phyloP scores from a whole-genome alignment of 1,140 invertebrate species.

The Bombyx mandarina region DNA sequence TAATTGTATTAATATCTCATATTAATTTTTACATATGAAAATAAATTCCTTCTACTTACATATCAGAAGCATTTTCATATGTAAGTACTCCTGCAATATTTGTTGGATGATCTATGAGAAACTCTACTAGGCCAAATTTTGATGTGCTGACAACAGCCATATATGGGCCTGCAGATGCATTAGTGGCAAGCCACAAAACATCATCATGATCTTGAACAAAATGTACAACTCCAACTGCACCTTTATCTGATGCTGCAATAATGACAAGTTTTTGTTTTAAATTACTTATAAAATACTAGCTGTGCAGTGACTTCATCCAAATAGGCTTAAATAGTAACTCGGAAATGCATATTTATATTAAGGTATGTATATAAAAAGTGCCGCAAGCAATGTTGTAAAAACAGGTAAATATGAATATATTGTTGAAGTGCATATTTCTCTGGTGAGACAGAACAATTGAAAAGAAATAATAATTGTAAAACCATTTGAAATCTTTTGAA shows the following conservation, averaged over 20 bases:
- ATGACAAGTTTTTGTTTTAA: neutral
- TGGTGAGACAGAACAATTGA: too few species aligned
- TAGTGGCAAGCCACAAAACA: slow-evolving; percentile 79
- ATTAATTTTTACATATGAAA: slow-evolving; percentile 3
- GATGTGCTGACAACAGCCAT: slow-evolving; percentile 77
- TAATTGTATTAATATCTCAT: neutral
- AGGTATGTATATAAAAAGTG: too few species aligned
- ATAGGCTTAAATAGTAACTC: too few species aligned
- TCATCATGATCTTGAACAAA: slow-evolving; percentile 75
- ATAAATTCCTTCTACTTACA: slow-evolving; percentile 26
- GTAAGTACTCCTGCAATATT: slow-evolving; percentile 73
- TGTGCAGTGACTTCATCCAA: too few species aligned
- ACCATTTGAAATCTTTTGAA: too few species aligned
- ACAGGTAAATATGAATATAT: too few species aligned
- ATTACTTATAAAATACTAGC: too few species aligned
- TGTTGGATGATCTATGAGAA: slow-evolving; percentile 58
- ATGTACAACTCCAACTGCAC: slow-evolving; percentile 89
- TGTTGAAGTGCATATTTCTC: too few species aligned
- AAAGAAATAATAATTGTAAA: too few species aligned
- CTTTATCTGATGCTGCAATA: slow-evolving; percentile 58
- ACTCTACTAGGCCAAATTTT: slow-evolving; percentile 72
- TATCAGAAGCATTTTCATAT: slow-evolving; percentile 59
- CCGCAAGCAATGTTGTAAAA: too few species aligned
- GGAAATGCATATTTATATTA: too few species aligned
- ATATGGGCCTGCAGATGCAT: slow-evolving; percentile 80